Conservation (phyloP, 37 sponge, comb jelly and placozoan species). For the Mnemiopsis leidyi region DNA sequence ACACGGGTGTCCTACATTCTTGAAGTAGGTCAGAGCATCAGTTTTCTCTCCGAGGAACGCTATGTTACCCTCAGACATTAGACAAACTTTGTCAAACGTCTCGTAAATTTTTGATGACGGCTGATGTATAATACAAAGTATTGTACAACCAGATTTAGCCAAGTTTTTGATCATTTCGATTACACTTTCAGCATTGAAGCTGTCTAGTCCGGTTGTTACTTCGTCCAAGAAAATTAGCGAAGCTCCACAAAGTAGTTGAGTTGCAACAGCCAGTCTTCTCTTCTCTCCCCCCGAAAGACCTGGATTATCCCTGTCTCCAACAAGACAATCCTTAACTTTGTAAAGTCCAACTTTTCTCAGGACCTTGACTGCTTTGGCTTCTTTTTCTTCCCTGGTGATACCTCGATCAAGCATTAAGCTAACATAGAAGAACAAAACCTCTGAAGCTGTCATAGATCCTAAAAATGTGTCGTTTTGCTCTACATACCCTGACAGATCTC, state of each 20-base stretch:
- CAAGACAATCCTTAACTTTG: not conserved
- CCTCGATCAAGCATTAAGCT: not conserved
- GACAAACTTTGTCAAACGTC: conserved; percentile 12
- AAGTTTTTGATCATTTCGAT: not conserved
- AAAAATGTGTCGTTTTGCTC: not conserved
- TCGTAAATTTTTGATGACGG: not conserved
- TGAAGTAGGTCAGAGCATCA: not conserved
- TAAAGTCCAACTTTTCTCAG: not conserved
- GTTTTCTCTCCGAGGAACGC: not conserved
- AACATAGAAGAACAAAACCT: conserved; percentile 3
- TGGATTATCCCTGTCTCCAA: not conserved
- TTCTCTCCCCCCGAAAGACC: conserved; percentile 35
- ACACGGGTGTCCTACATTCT: not conserved
- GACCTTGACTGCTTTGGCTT: not conserved
- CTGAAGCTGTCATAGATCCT: not conserved
- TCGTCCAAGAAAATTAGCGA: not conserved
- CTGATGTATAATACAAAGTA: conserved; percentile 23
- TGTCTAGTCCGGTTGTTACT: not conserved
- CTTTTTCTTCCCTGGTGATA: not conserved
- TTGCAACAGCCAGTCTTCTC: conserved; percentile 13
- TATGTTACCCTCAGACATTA: not conserved
- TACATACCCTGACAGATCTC: not conserved
- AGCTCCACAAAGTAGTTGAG: not conserved
- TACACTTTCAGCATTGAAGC: not conserved
- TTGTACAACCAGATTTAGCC: not conserved